Evolutionary conservation across 1,140 invertebrate species (phyloP).

Genomic region (Micrasema longulum): DNA sequence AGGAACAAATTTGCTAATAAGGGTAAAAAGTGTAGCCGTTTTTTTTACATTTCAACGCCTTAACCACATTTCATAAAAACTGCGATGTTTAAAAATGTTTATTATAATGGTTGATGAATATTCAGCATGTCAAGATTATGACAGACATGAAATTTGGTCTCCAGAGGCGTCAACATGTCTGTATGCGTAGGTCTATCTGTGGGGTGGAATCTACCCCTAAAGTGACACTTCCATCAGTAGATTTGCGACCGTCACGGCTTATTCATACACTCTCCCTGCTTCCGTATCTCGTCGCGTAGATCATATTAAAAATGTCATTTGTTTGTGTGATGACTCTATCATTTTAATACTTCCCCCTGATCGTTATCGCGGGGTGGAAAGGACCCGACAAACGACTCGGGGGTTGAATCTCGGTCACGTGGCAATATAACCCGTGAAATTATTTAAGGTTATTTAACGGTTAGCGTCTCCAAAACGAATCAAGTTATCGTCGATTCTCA

Average conservation of each 20-base stretch:
- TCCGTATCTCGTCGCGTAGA: conserved; percentile 43
- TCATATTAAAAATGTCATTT: conserved; percentile 55
- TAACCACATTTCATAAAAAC: too few species aligned
- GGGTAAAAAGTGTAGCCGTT: too few species aligned
- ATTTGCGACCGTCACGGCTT: conserved; percentile 28
- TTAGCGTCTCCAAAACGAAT: conserved; percentile 9
- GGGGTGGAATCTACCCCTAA: background rate
- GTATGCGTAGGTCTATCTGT: too few species aligned
- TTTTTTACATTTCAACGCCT: too few species aligned
- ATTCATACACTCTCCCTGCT: conserved; percentile 15
- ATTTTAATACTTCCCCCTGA: conserved; percentile 51
- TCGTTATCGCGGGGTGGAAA: conserved; percentile 39
- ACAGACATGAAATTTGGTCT: too few species aligned
- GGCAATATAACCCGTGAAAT: conserved; percentile 35
- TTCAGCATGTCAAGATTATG: background rate
- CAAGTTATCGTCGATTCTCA: background rate
- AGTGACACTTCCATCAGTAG: background rate
- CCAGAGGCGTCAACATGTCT: too few species aligned
- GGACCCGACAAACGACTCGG: background rate
- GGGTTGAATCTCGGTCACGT: background rate
- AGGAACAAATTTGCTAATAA: too few species aligned
- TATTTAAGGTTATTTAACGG: conserved; percentile 32
- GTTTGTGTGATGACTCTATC: conserved; percentile 52
- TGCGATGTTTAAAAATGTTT: too few species aligned
- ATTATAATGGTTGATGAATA: conserved; percentile 1